Conservation (phyloP, 2,797 vertebrate genomes). For the Enteromius fasciolatus region DNA sequence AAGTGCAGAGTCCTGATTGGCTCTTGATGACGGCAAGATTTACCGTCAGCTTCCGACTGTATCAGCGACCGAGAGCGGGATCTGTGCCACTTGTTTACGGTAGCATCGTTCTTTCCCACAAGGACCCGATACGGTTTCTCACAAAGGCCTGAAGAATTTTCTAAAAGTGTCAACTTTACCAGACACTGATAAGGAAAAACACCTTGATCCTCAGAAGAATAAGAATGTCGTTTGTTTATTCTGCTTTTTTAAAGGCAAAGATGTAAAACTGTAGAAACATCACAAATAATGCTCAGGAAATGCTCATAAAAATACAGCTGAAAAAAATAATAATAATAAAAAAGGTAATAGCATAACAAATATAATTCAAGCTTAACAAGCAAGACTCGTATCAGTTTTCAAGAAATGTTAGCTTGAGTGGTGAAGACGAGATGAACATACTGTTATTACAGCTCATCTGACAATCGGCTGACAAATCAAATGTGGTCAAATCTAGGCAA, state of each 20-base stretch:
- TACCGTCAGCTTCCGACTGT: constrained; percentile 31
- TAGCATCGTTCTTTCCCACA: constrained; percentile 7
- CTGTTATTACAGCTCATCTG: constrained; percentile 26
- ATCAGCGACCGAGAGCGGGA: background rate
- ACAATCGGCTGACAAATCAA: constrained; percentile 37
- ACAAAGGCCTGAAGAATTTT: background rate
- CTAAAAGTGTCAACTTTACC: background rate
- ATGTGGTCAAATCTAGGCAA: background rate
- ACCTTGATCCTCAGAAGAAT: background rate
- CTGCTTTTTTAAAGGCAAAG: constrained; percentile 43
- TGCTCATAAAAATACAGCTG: constrained; percentile 23
- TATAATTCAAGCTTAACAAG: constrained; percentile 6
- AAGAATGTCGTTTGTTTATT: constrained; percentile 47
- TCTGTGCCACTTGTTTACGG: background rate
- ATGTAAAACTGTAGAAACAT: constrained; percentile 64
- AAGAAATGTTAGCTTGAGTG: background rate
- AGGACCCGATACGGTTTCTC: background rate
- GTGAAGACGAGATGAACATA: constrained; percentile 13
- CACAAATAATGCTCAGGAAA: constrained; percentile 21
- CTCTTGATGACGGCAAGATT: constrained; percentile 49
- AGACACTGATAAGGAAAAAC: background rate
- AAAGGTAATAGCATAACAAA: background rate
- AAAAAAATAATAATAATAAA: background rate
- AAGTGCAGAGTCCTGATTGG: constrained; percentile 63
- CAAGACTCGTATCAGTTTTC: constrained; percentile 7